A percentile compares a stretch with the other conserved stretches of the same genome.
Conservation (phyloP, 1,140 invertebrate genomes). For the Daktulosphaira vitifoliae region DNA sequence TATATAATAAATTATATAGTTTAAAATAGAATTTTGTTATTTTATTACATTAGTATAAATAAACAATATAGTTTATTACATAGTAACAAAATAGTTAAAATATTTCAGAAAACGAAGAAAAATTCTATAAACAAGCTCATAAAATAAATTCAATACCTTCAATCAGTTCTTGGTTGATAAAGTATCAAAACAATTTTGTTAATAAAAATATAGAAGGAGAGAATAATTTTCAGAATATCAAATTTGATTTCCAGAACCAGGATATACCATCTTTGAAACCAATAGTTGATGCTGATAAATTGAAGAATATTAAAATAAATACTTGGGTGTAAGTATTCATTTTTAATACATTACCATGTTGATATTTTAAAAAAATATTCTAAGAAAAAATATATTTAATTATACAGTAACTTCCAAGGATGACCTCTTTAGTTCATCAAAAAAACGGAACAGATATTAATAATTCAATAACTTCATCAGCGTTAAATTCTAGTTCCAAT, state of each 20-base stretch:
- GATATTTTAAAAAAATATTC: conserved; percentile 1
- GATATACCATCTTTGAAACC: conserved; percentile 21
- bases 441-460: conserved; percentile 31
- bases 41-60: too few species aligned
- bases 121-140: not conserved
- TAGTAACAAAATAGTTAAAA: too few species aligned
- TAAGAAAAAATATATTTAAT: too few species aligned
- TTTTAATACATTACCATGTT: not conserved
- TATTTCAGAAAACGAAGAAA: conserved; percentile 20
- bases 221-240: conserved; percentile 5
- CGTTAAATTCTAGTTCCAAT: conserved; percentile 23
- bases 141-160: conserved; percentile 14
- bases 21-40: too few species aligned
- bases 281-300: conserved; percentile 10
- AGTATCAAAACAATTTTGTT: conserved; percentile 13
- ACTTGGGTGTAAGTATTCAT: conserved; percentile 18
- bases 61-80: too few species aligned
- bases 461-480: conserved; percentile 25
- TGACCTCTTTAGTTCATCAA: conserved; percentile 30
- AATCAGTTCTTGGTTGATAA: conserved; percentile 15
- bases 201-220: not conserved
- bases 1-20: too few species aligned
- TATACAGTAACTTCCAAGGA: conserved; percentile 18
- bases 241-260: conserved; percentile 4
- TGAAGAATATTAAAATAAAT: conserved; percentile 10